phyloP scores from a whole-genome alignment of 2,113 vertebrate species.

The Mus musculus region DNA sequence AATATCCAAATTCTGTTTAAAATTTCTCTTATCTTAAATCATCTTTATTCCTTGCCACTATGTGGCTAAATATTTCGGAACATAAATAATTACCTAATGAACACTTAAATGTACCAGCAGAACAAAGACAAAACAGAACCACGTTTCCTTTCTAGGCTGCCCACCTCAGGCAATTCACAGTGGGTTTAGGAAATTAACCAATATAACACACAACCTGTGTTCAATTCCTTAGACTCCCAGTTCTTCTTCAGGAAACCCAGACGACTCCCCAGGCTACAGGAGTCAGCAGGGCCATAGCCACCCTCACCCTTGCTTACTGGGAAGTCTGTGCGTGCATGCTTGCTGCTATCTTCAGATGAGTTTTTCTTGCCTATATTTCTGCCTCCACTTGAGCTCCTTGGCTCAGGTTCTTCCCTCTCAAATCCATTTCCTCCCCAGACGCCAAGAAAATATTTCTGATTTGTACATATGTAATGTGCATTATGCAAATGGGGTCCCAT shows the following conservation, averaged over 20 bases:
- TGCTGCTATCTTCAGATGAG: background rate
- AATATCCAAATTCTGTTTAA: background rate
- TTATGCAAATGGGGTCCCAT: background rate
- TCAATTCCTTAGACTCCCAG: background rate
- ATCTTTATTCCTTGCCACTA: background rate
- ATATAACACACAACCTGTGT: background rate
- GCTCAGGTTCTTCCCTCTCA: background rate
- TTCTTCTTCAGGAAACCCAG: background rate
- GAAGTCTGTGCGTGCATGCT: background rate
- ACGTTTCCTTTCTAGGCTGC: background rate
- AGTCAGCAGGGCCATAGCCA: background rate
- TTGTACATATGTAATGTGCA: background rate
- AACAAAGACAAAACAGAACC: background rate
- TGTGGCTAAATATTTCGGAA: slow-evolving; percentile 23
- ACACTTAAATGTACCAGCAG: background rate
- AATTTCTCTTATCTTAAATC: background rate
- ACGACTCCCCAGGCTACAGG: background rate
- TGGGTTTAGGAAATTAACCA: background rate
- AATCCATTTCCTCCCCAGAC: background rate
- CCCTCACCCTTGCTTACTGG: background rate
- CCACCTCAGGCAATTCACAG: too few relatives aligned
- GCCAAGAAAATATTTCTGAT: background rate
- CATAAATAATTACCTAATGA: slow-evolving; percentile 33
- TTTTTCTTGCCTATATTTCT: background rate
- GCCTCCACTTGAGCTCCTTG: background rate